Percentiles rank a stretch among this genome's conserved stretches.
Evolutionary conservation across 2,888 invertebrate species (phyloP).

Genomic region (Halocaridina rubra): DNA sequence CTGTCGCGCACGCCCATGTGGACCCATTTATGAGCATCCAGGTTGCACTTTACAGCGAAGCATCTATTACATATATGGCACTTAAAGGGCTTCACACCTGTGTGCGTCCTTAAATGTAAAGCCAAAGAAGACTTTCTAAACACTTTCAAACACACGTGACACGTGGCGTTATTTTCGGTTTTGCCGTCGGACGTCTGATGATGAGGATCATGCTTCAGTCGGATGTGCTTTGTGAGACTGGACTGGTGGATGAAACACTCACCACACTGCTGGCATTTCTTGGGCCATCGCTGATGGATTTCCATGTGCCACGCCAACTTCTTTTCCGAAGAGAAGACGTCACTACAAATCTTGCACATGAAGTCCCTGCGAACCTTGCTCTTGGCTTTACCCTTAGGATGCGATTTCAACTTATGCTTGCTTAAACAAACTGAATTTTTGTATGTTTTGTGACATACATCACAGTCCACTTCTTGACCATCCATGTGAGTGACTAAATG

Average conservation of each 20-base stretch:
- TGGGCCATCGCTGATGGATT: constrained; percentile 84
- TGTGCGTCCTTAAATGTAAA: constrained; percentile 80
- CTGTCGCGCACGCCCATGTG: constrained; percentile 85
- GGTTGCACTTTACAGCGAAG: constrained; percentile 90
- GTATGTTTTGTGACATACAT: constrained; percentile 47
- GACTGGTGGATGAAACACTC: constrained; percentile 88
- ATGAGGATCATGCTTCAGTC: constrained; percentile 82
- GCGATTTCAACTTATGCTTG: constrained; percentile 56
- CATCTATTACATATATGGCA: constrained; percentile 87
- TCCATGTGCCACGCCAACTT: constrained; percentile 89
- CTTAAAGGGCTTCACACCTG: constrained; percentile 79
- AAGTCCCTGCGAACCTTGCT: constrained; percentile 56
- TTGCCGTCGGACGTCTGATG: constrained; percentile 70
- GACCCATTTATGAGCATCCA: constrained; percentile 89
- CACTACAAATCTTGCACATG: constrained; percentile 62
- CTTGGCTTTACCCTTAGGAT: constrained; percentile 43
- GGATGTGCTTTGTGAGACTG: constrained; percentile 85
- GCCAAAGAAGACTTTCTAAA: constrained; percentile 84
- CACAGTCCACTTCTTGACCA: constrained; percentile 45
- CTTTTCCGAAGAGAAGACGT: constrained; percentile 80
- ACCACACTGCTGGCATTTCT: constrained; percentile 85
- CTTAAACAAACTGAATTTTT: constrained; percentile 49
- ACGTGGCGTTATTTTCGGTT: constrained; percentile 67
- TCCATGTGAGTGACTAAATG: constrained; percentile 60
- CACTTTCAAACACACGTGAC: constrained; percentile 82